Percentiles rank a stretch among this genome's conserved stretches.
phyloP scores from a whole-genome alignment of 2,113 vertebrate species.

The Pleuronectes platessa region DNA sequence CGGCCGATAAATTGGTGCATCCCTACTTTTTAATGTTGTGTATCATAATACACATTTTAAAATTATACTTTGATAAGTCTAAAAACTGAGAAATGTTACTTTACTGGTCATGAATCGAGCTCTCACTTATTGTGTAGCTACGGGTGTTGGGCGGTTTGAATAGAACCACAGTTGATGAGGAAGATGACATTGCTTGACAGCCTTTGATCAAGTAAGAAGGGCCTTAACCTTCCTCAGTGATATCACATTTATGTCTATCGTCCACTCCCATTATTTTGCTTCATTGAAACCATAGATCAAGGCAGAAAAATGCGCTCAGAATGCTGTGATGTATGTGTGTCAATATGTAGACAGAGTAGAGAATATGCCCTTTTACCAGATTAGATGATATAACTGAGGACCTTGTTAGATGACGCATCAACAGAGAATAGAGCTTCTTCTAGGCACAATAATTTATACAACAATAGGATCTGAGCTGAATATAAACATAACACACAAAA shows the following conservation, averaged over 20 bases:
- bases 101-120: too few species aligned
- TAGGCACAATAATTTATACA: not conserved
- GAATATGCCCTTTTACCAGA: not conserved
- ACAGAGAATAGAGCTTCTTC: too few species aligned
- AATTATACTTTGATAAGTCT: too few species aligned
- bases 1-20: too few species aligned
- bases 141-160: not conserved
- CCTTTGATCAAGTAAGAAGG: not conserved
- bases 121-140: too few species aligned
- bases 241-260: not conserved
- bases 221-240: not conserved
- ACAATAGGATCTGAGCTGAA: not conserved
- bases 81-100: too few species aligned
- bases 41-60: too few species aligned
- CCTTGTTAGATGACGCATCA: not conserved
- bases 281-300: not conserved
- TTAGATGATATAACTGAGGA: not conserved
- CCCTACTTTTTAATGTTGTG: too few species aligned
- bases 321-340: not conserved
- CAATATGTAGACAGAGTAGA: not conserved
- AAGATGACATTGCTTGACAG: not conserved
- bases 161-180: not conserved
- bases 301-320: not conserved
- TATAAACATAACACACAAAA: too few species aligned
- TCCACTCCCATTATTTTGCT: not conserved